Evolutionary conservation across 2,888 invertebrate species (phyloP).

Genomic region (Strigamia maritima): DNA sequence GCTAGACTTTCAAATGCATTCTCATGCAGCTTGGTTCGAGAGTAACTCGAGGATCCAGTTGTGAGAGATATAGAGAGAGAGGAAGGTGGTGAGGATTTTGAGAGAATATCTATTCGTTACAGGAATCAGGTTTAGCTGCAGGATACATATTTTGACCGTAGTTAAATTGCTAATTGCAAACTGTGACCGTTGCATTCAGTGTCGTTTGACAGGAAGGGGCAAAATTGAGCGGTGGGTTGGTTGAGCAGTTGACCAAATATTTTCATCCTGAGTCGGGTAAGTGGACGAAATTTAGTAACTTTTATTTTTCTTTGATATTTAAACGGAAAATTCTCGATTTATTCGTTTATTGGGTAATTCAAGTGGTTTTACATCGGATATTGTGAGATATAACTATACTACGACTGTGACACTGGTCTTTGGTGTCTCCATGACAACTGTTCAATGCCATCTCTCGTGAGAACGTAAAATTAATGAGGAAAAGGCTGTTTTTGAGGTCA

Average conservation of each 20-base stretch:
- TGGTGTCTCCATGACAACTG: conserved; percentile 15
- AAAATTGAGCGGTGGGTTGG: neutral
- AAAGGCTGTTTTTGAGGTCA: conserved; percentile 15
- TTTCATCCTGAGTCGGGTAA: neutral
- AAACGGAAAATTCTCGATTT: neutral
- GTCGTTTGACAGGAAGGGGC: neutral
- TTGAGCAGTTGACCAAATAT: neutral
- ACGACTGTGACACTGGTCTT: conserved; percentile 4
- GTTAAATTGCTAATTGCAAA: neutral
- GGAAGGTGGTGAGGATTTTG: neutral
- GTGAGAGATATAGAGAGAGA: neutral
- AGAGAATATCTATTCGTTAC: neutral
- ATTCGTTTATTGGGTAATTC: no score
- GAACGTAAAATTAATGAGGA: conserved; percentile 15
- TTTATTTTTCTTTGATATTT: neutral
- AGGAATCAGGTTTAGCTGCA: conserved; percentile 2
- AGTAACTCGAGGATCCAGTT: neutral
- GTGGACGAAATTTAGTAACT: neutral
- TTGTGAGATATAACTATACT: neutral
- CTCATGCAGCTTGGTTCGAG: conserved; percentile 16
- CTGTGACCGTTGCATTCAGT: neutral
- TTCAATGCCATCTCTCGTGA: conserved; percentile 1
- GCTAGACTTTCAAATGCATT: conserved; percentile 6
- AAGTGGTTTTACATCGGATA: neutral
- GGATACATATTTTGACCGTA: neutral